Base-by-base conservation (phyloP, 2,113 vertebrate genomes). In the Geococcyx californianus region DNA sequence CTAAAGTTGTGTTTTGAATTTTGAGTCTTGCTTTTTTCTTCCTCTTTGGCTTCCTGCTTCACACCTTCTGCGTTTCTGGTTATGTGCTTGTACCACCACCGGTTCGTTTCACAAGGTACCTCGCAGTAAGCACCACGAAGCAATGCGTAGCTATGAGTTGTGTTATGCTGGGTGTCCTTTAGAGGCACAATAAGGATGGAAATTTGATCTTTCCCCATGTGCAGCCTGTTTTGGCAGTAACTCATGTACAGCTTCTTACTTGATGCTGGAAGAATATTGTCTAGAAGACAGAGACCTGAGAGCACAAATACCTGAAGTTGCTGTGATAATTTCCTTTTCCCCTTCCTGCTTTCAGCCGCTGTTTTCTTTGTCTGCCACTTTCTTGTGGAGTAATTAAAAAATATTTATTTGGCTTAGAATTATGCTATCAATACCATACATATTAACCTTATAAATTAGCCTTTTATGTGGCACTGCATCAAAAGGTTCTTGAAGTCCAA, bases 361-460 rank as follows among this genome's bases (percentile, higher is more conserved):
- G 59, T 58, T 94, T 94, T 83, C 51, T 72, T 77, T 62, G 62
- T 79, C 44, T 80, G 36, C 70, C 82, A 20, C 55, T 84, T 90
- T 45, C 42, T 84, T 67, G 45, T 49, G 66, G 23, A 26, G n/a
- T 83, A 89, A 93, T 91, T 92, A 89, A 89, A 94, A 86, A 69
- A 77, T 88, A 52, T 94, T 96, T 97, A 97, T 81, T 89, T 87
- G 90, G 34, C 47, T 95, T 83, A 90, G 59, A 88, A n/a, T 96
- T 96, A 91, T 93, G 86, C 86, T 78, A 89, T 72, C 63, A 86
- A 84, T 31, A 52, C 11, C 19, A n/a, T 72, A 64, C 21, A 21
- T 51, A 87, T 96, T 97, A 97, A 96, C 95, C 93, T 97, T 89
- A 93, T 81, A 88, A 94, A 96, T 98, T 96, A 95, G 70, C 58